Evolutionary conservation across 1,140 invertebrate genomes (phyloP).

Genomic region (Macrocentrus cingulum): DNA sequence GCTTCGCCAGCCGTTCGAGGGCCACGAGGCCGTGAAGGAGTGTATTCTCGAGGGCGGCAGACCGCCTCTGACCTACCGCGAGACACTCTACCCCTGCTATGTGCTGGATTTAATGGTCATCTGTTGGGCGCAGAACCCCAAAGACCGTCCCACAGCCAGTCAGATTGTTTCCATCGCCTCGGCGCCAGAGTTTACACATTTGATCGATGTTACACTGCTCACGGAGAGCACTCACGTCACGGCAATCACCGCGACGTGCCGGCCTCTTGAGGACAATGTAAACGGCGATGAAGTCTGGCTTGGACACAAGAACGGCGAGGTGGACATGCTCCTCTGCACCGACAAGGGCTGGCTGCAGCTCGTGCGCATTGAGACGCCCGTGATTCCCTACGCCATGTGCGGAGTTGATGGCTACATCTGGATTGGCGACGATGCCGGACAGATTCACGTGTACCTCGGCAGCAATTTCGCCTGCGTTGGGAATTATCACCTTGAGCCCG

Average conservation of each 20-base stretch:
- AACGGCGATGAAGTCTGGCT: constrained; percentile 69
- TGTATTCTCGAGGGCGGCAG: constrained; percentile 92
- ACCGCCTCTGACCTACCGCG: constrained; percentile 81
- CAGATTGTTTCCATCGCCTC: constrained; percentile 90
- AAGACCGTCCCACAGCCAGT: constrained; percentile 85
- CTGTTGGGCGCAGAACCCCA: constrained; percentile 90
- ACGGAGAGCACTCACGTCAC: constrained; percentile 63
- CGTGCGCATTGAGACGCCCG: constrained; percentile 59
- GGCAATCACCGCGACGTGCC: constrained; percentile 44
- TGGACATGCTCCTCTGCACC: constrained; percentile 67
- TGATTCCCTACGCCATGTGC: constrained; percentile 67
- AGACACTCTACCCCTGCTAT: constrained; percentile 84
- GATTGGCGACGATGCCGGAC: constrained; percentile 82
- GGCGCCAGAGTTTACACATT: constrained; percentile 89
- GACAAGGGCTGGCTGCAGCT: constrained; percentile 64
- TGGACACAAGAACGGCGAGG: constrained; percentile 69
- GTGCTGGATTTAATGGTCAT: constrained; percentile 93
- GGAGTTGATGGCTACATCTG: constrained; percentile 74
- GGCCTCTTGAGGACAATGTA: constrained; percentile 44
- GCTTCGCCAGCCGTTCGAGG: constrained; percentile 90
- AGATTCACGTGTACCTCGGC: constrained; percentile 74
- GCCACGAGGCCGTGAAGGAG: constrained; percentile 94
- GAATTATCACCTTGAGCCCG: constrained; percentile 57
- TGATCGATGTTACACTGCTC: constrained; percentile 77
- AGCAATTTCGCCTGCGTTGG: constrained; percentile 57